A percentile compares a stretch with the other conserved stretches of the same genome.
Conservation (phyloP, 2,113 vertebrate species). For the Tenebrosternarchus preto region DNA sequence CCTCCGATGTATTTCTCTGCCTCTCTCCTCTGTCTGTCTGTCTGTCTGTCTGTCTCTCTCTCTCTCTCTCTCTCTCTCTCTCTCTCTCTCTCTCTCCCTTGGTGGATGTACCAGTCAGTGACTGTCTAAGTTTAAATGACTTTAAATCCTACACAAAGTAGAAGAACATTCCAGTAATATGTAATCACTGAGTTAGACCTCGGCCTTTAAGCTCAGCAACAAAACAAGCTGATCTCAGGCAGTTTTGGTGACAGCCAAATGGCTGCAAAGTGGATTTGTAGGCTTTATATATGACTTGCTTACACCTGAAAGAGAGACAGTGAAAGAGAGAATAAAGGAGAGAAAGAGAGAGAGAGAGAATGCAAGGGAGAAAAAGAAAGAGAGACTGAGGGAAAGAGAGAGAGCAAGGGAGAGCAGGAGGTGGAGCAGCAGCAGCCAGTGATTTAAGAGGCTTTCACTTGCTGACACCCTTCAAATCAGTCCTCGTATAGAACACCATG, state of each 20-base stretch:
- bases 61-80: background rate
- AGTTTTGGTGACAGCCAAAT: conserved; percentile 9
- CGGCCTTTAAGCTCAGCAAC: background rate
- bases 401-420: background rate
- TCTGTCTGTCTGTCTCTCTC: conserved; percentile 17
- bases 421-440: background rate
- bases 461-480: conserved; percentile 19
- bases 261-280: conserved; percentile 35
- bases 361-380: background rate
- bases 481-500: conserved; percentile 10
- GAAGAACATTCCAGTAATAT: conserved; percentile 17
- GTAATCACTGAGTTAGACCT: background rate
- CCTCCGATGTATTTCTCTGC: background rate
- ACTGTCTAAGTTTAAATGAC: conserved; percentile 24
- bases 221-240: background rate
- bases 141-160: background rate
- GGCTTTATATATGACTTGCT: conserved; percentile 33
- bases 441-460: conserved; percentile 42
- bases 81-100: background rate
- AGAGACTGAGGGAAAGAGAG: background rate
- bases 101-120: conserved; percentile 23
- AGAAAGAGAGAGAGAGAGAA: background rate
- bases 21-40: background rate
- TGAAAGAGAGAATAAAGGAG: background rate
- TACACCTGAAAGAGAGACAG: background rate